phyloP scores from a whole-genome alignment of 2,113 vertebrate genomes.

The Todiramphus saurophagus region DNA sequence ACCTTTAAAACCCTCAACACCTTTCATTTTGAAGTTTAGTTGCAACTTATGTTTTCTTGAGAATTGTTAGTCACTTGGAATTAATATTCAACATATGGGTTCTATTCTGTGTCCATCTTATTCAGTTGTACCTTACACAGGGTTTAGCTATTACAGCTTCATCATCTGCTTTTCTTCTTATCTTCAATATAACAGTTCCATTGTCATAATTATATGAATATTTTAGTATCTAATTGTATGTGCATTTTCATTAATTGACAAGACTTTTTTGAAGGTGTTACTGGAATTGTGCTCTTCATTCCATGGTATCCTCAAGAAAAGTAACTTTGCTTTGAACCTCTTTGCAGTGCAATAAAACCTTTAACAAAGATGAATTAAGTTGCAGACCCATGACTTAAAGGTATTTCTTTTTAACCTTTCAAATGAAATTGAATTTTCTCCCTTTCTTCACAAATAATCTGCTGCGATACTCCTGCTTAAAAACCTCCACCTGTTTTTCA shows the following conservation, averaged over 20 bases:
- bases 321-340: not conserved
- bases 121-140: not conserved
- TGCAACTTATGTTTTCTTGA: not conserved
- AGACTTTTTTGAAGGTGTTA: conserved; percentile 46
- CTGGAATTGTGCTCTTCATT: conserved; percentile 50
- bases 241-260: conserved; percentile 61
- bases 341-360: not conserved
- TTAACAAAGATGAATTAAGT: not conserved
- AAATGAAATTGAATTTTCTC: not conserved
- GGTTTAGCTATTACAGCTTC: not conserved
- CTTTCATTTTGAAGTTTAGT: not conserved
- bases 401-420: conserved; percentile 8
- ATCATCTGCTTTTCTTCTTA: conserved; percentile 74
- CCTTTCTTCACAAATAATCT: conserved; percentile 35
- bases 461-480: not conserved
- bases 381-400: not conserved
- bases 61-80: not conserved
- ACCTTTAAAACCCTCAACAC: not conserved
- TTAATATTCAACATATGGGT: not conserved
- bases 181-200: conserved; percentile 52
- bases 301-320: not conserved
- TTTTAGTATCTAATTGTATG: conserved; percentile 60
- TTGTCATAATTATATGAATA: conserved; percentile 60
- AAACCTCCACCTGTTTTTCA: not conserved
- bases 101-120: not conserved